Evolutionary conservation across 2,797 vertebrate genomes (phyloP).

Genomic region (Aplochiton taeniatus): DNA sequence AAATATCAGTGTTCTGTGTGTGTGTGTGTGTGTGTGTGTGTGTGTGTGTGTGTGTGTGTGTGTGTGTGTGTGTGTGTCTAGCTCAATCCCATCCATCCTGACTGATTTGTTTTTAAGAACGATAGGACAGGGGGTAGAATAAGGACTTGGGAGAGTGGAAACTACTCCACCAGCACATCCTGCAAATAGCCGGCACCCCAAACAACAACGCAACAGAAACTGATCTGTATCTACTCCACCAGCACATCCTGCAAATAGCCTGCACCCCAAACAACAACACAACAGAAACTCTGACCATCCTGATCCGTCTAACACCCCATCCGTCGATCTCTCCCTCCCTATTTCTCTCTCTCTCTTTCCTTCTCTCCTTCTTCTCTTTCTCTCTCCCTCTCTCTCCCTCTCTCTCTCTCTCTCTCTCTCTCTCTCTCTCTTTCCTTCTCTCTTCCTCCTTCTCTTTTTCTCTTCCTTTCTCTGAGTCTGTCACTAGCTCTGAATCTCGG

Average conservation of each 20-base stretch:
- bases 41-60: no score
- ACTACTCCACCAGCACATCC: background rate
- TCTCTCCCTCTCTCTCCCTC: background rate
- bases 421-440: background rate
- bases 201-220: background rate
- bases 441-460: background rate
- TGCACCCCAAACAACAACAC: background rate
- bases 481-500: background rate
- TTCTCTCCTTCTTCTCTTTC: background rate
- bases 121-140: no score
- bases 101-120: no score
- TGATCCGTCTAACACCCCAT: background rate
- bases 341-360: background rate
- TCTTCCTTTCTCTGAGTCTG: background rate
- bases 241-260: background rate
- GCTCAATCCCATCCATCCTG: background rate
- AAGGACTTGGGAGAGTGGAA: no score
- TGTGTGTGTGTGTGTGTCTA: slow-evolving; percentile 34
- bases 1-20: no score
- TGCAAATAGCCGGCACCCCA: slow-evolving; percentile 4
- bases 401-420: slow-evolving; percentile 1
- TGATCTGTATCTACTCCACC: slow-evolving; percentile 10
- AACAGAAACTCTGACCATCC: background rate
- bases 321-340: background rate
- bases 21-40: no score